Conservation (phyloP, 2,113 vertebrate genomes). For the Octodon degus region DNA sequence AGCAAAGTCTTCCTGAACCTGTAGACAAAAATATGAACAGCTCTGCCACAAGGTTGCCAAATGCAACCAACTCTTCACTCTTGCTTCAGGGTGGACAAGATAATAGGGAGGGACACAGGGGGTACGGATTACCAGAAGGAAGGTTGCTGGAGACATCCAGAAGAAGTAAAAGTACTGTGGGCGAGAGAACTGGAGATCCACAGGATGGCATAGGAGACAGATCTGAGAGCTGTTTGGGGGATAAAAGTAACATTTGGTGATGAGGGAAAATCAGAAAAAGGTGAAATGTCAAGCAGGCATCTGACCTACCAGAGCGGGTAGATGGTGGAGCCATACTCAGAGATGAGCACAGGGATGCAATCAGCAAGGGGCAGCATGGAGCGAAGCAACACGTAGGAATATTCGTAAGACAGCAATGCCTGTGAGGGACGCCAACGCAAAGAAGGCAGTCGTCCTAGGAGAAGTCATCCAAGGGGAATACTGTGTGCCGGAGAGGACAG, state of each 20-base stretch:
- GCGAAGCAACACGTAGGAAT: background rate
- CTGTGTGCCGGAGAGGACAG: background rate
- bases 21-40: background rate
- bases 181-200: background rate
- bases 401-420: background rate
- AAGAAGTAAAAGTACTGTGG: background rate
- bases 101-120: background rate
- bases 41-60: background rate
- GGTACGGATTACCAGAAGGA: background rate
- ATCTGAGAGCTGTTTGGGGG: background rate
- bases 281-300: background rate
- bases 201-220: background rate
- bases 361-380: accelerated
- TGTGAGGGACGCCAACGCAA: background rate
- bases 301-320: background rate
- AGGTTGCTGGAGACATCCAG: background rate
- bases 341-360: background rate
- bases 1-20: background rate
- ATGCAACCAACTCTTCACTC: background rate
- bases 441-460: background rate
- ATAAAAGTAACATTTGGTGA: background rate
- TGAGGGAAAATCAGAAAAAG: background rate
- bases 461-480: background rate
- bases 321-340: no score
- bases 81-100: background rate